These are phyloP conservation scores for Spodoptera exigua DNA, from an alignment of 2,888 invertebrate species.

Conservation along the genomic window DNA sequence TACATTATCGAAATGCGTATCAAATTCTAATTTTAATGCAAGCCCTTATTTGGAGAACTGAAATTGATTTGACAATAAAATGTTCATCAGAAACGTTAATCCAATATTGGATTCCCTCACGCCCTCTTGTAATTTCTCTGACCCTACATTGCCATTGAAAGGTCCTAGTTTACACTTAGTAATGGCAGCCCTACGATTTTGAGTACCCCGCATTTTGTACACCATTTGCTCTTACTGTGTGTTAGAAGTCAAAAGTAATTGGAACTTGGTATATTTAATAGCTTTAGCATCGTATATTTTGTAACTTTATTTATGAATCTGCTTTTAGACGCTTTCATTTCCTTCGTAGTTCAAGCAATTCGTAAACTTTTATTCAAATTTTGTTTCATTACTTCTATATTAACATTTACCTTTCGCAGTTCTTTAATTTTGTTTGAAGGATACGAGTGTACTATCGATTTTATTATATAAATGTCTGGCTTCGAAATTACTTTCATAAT, in stretches of 20 bases:
- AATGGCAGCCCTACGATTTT: slow-evolving; percentile 58
- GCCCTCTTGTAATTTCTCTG: slow-evolving; percentile 58
- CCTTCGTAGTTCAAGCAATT: neutral
- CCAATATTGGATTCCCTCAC: slow-evolving; percentile 62
- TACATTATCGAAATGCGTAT: slow-evolving; percentile 31
- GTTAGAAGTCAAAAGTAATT: slow-evolving; percentile 38
- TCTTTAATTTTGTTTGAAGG: slow-evolving; percentile 10
- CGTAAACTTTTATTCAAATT: neutral
- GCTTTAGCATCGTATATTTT: slow-evolving; percentile 1
- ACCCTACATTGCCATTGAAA: slow-evolving; percentile 67
- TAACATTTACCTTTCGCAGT: neutral
- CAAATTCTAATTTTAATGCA: slow-evolving; percentile 40
- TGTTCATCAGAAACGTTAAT: slow-evolving; percentile 58
- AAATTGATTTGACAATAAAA: slow-evolving; percentile 57
- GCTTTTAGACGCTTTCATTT: slow-evolving; percentile 5
- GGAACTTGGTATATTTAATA: slow-evolving; percentile 19
- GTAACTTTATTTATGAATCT: slow-evolving; percentile 28
- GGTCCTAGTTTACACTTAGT: slow-evolving; percentile 69
- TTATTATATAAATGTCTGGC: slow-evolving; percentile 5
- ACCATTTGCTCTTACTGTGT: slow-evolving; percentile 39
- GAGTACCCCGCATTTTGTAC: slow-evolving; percentile 46
- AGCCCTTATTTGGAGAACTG: slow-evolving; percentile 49
- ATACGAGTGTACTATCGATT: neutral
- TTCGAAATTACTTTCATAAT: slow-evolving; percentile 3
- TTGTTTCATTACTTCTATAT: no score